Evolutionary conservation across 2,888 invertebrate genomes (phyloP).

Genomic region (Drosophila ochracea): DNA sequence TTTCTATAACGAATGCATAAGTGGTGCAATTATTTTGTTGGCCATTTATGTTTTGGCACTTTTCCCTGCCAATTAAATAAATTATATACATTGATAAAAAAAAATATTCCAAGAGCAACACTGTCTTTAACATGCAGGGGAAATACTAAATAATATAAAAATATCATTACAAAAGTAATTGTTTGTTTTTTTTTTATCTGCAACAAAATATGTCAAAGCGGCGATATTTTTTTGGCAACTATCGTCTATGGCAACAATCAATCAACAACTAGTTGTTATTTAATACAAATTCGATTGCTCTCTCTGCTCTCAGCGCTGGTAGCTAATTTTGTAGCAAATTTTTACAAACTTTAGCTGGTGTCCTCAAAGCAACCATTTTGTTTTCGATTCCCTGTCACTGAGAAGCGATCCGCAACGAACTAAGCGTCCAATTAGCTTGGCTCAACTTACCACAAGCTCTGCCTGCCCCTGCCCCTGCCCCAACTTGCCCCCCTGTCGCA

Average conservation of each 20-base stretch:
- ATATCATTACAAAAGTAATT: not conserved
- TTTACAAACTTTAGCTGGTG: not conserved
- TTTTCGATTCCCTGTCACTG: conserved; percentile 11
- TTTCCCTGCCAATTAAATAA: not conserved
- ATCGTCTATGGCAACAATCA: not conserved
- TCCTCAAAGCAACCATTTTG: conserved; percentile 37
- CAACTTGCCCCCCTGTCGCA: not conserved
- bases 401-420: conserved; percentile 32
- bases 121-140: not conserved
- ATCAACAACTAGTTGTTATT: not conserved
- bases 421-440: conserved; percentile 63
- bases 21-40: not conserved
- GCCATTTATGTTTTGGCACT: not conserved
- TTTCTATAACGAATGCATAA: not conserved
- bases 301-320: not conserved
- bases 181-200: not conserved
- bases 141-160: not conserved
- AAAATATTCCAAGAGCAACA: not conserved
- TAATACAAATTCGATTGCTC: not conserved
- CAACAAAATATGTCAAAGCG: not conserved
- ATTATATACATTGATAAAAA: not conserved
- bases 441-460: conserved; percentile 26
- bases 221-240: not conserved
- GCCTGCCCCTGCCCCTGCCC: not conserved
- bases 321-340: not conserved